Evolutionary conservation across 2,797 vertebrate species (phyloP).

Genomic region (Malacoctenus gilli): DNA sequence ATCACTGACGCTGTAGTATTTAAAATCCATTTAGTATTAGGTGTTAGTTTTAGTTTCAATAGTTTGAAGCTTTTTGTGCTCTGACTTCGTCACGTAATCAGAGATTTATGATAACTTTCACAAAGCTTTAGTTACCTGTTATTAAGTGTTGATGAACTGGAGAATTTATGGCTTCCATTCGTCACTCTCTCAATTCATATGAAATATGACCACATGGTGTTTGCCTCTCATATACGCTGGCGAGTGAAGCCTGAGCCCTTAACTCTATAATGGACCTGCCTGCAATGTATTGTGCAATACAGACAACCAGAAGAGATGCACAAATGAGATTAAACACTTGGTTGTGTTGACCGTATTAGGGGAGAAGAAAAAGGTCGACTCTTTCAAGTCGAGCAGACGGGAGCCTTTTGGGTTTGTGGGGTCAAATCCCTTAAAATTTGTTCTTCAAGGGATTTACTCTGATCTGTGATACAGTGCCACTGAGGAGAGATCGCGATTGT

Average conservation of each 20-base stretch:
- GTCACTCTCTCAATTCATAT: too few species aligned
- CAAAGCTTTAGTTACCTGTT: not conserved
- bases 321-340: not conserved
- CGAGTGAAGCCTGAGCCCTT: too few species aligned
- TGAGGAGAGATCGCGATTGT: conserved; percentile 9
- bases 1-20: not conserved
- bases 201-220: too few species aligned
- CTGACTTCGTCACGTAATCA: not conserved
- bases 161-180: not conserved
- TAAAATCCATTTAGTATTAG: too few species aligned
- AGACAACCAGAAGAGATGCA: not conserved
- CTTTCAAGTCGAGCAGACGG: not conserved
- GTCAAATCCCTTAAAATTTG: not conserved
- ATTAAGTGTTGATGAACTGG: not conserved
- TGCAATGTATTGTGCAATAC: conserved; percentile 11
- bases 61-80: not conserved
- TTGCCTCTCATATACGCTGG: too few species aligned
- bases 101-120: not conserved
- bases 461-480: conserved; percentile 7
- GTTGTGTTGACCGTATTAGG: conserved; percentile 8
- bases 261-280: too few species aligned
- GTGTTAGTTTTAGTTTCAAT: too few species aligned
- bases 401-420: not conserved
- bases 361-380: not conserved
- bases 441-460: not conserved